Conservation (phyloP, 2,888 invertebrate species). For the Xestoiulus laeticollis region DNA sequence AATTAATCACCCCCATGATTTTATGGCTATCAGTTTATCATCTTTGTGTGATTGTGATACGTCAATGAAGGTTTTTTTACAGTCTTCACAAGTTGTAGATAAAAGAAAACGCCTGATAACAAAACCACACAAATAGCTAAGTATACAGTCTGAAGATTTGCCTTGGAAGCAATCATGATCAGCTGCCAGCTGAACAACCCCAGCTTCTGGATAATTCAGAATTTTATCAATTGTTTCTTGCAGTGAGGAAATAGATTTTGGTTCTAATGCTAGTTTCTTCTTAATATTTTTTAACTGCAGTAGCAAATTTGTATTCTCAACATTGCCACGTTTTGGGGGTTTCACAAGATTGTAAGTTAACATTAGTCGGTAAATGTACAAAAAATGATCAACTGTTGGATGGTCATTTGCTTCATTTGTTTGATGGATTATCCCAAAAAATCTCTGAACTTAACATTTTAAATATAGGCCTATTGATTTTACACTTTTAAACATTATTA, state of each 20-base stretch:
- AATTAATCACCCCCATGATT: not conserved
- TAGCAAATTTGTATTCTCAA: not conserved
- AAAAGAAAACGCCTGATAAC: not conserved
- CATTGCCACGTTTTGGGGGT: constrained; percentile 31
- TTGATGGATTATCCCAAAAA: not conserved
- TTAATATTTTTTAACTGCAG: not conserved
- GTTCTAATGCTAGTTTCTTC: not conserved
- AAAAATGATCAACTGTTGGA: constrained; percentile 14
- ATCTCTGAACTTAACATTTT: not conserved
- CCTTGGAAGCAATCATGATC: not conserved
- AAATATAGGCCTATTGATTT: not conserved
- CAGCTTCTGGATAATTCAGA: constrained; percentile 28
- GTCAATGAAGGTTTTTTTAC: not conserved
- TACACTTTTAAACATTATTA: not conserved
- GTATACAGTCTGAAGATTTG: not conserved
- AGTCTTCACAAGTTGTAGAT: not conserved
- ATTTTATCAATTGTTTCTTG: not conserved
- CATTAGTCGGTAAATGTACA: constrained; percentile 30
- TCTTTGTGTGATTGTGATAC: not conserved
- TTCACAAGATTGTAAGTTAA: not conserved
- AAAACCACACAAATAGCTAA: not conserved
- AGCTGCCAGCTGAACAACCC: not conserved
- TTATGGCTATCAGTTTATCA: not conserved
- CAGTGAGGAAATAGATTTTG: not conserved
- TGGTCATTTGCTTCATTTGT: constrained; percentile 39